These are phyloP conservation scores for Onthophagus taurus DNA, from an alignment of 1,140 invertebrate species.

Conservation along the genomic window DNA sequence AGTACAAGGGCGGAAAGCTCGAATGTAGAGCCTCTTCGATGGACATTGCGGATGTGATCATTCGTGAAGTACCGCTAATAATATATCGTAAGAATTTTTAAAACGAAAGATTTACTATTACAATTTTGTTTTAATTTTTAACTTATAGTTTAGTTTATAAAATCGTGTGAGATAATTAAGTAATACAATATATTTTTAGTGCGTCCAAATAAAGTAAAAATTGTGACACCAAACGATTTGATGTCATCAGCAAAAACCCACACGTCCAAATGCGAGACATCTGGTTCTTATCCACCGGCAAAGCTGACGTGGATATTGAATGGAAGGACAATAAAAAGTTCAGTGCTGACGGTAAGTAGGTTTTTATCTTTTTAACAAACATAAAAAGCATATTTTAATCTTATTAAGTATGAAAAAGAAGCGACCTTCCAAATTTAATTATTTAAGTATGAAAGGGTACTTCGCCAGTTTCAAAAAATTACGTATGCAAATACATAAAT, in stretches of 20 bases:
- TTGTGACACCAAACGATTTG: constrained; percentile 48
- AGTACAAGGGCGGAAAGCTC: constrained; percentile 51
- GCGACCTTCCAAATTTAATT: not conserved
- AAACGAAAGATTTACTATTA: too few relatives aligned
- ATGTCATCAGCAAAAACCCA: constrained; percentile 52
- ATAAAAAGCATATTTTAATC: too few relatives aligned
- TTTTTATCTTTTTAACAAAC: too few relatives aligned
- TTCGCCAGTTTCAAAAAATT: not conserved
- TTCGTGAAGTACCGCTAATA: constrained; percentile 52
- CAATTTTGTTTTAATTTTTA: too few relatives aligned
- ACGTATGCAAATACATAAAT: too few relatives aligned
- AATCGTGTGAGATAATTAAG: too few relatives aligned
- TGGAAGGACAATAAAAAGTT: constrained; percentile 50
- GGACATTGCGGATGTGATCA: constrained; percentile 44
- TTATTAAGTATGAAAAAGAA: too few relatives aligned
- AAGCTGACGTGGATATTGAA: constrained; percentile 62
- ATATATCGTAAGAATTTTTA: constrained; percentile 51
- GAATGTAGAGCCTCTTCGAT: constrained; percentile 62
- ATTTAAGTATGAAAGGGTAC: not conserved
- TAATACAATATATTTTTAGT: constrained; percentile 48
- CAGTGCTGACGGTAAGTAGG: constrained; percentile 42
- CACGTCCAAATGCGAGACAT: constrained; percentile 56
- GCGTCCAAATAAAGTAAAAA: constrained; percentile 59
- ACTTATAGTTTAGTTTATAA: too few relatives aligned
- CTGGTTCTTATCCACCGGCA: constrained; percentile 63